Conservation (phyloP, 2,113 vertebrate species). For the Pogonocichla stellata region DNA sequence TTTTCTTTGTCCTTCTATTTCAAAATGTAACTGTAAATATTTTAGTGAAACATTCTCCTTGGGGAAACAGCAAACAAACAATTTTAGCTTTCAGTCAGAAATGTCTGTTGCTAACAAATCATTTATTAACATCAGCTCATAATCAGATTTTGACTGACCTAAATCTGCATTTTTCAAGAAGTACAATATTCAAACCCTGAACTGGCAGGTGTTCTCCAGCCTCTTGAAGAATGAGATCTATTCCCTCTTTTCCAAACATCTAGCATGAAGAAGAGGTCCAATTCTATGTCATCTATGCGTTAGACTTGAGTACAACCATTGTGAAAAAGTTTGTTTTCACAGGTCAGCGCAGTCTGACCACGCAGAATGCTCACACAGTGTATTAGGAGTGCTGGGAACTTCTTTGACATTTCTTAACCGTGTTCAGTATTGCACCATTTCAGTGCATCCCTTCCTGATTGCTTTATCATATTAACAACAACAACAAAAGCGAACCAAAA, state of each 20-base stretch:
- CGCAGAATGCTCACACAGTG: neutral
- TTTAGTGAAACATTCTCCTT: neutral
- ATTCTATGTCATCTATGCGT: neutral
- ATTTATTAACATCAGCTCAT: neutral
- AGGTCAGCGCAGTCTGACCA: neutral
- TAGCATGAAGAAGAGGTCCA: neutral
- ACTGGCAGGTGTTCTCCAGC: neutral
- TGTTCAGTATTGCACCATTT: neutral
- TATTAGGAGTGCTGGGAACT: neutral
- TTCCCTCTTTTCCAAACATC: neutral
- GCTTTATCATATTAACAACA: neutral
- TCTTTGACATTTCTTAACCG: neutral
- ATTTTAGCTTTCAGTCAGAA: neutral
- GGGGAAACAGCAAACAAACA: neutral
- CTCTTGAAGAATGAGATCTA: neutral
- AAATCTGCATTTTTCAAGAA: neutral
- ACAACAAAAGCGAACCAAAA: neutral
- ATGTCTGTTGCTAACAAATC: neutral
- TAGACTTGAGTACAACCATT: neutral
- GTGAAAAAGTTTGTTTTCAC: neutral
- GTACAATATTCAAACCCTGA: neutral
- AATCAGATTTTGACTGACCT: neutral
- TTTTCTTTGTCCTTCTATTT: constrained; percentile 16
- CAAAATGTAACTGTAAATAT: neutral
- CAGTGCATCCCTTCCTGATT: neutral